Percentiles rank a stretch among this genome's conserved stretches.
These are phyloP conservation scores for Kradibia gibbosae DNA, from an alignment of 1,140 invertebrate species.

Conservation along the genomic window DNA sequence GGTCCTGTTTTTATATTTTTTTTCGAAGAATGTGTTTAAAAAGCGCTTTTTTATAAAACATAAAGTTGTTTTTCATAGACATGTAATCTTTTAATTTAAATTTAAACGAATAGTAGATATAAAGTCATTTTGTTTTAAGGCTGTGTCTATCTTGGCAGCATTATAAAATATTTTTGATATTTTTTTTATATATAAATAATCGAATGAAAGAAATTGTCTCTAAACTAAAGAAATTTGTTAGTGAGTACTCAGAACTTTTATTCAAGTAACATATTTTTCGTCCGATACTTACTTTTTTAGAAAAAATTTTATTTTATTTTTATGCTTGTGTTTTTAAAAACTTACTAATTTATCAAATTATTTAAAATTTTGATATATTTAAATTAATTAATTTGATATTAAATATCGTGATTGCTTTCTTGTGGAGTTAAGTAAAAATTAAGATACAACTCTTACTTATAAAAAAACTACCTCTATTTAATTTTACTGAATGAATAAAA, in stretches of 20 bases:
- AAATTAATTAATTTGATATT: neutral
- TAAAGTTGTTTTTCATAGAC: neutral
- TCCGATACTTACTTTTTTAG: neutral
- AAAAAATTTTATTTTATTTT: neutral
- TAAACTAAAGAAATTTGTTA: neutral
- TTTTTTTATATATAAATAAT: conserved; percentile 1
- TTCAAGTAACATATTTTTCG: neutral
- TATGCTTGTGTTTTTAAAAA: neutral
- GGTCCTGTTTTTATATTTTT: conserved; percentile 22
- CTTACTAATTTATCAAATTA: neutral
- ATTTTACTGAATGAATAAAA: no score
- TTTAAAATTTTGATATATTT: neutral
- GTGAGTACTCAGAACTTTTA: neutral
- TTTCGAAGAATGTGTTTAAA: neutral
- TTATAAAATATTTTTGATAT: neutral
- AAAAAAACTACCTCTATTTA: no score
- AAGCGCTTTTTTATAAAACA: neutral
- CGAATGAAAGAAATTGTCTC: neutral
- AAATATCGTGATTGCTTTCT: neutral
- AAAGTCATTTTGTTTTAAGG: neutral
- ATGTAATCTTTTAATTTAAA: neutral
- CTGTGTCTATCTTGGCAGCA: neutral
- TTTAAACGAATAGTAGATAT: neutral
- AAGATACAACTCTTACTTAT: no score
- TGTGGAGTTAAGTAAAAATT: no score